These are phyloP conservation scores for Isichthys henryi DNA, from an alignment of 2,113 vertebrate species.

Conservation along the genomic window DNA sequence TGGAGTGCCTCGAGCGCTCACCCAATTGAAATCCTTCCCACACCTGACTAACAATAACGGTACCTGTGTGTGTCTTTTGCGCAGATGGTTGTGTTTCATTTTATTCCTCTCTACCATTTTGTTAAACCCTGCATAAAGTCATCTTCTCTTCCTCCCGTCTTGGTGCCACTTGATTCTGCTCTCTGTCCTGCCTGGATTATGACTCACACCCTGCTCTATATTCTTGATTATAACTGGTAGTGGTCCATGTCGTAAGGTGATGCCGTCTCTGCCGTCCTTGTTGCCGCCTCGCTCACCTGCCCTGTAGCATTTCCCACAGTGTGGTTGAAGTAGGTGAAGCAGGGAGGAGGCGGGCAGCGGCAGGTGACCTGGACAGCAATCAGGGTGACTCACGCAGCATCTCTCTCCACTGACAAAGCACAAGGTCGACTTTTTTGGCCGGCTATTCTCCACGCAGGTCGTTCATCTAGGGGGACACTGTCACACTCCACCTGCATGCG, in stretches of 20 bases:
- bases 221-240: not conserved
- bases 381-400: not conserved
- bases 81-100: not conserved
- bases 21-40: not conserved
- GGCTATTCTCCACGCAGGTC: not conserved
- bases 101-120: not conserved
- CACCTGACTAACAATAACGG: not conserved
- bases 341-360: not conserved
- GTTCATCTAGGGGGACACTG: not conserved
- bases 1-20: not conserved
- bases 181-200: not conserved
- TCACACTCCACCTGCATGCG: not conserved
- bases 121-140: not conserved
- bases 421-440: not conserved
- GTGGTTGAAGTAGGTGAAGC: not conserved
- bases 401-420: not conserved
- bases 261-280: not conserved
- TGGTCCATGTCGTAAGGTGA: not conserved
- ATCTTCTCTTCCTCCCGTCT: not conserved
- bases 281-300: not conserved
- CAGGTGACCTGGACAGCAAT: not conserved
- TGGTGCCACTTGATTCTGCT: not conserved
- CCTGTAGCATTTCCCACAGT: not conserved
- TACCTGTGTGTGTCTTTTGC: not conserved
- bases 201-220: not conserved